Evolutionary conservation across 2,113 vertebrate genomes (phyloP).

Genomic region (Pluvialis apricaria): DNA sequence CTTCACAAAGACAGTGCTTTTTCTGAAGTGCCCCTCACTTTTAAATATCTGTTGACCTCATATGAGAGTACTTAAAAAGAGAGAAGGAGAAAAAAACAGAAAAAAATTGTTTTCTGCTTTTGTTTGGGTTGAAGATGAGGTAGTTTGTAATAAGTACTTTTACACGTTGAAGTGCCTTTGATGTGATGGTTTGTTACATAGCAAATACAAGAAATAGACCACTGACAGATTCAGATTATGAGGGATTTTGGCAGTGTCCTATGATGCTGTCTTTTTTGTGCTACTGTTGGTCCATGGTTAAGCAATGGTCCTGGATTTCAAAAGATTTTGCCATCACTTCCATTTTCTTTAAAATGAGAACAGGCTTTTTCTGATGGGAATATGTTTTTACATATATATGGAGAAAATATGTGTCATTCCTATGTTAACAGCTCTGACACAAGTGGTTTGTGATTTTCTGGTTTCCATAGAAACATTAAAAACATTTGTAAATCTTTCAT

Average conservation of each 20-base stretch:
- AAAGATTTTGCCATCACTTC: not conserved
- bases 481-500: slow-evolving; percentile 31
- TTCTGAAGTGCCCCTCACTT: not conserved
- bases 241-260: not conserved
- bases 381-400: not conserved
- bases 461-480: slow-evolving; percentile 39
- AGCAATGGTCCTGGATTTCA: not conserved
- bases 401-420: not conserved
- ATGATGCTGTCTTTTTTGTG: not conserved
- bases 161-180: not conserved
- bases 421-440: not conserved
- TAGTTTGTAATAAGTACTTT: not conserved
- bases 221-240: not conserved
- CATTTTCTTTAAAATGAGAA: not conserved
- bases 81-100: not conserved
- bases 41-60: not conserved
- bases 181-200: not conserved
- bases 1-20: not conserved
- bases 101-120: not conserved
- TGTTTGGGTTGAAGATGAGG: not conserved
- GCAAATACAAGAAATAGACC: not conserved
- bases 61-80: not conserved
- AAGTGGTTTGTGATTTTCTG: not conserved
- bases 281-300: not conserved
- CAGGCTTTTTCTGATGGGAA: not conserved